Percentiles rank a stretch among this genome's conserved stretches.
Evolutionary conservation across 2,797 vertebrate genomes (phyloP).

Genomic region (Pygocentrus nattereri): DNA sequence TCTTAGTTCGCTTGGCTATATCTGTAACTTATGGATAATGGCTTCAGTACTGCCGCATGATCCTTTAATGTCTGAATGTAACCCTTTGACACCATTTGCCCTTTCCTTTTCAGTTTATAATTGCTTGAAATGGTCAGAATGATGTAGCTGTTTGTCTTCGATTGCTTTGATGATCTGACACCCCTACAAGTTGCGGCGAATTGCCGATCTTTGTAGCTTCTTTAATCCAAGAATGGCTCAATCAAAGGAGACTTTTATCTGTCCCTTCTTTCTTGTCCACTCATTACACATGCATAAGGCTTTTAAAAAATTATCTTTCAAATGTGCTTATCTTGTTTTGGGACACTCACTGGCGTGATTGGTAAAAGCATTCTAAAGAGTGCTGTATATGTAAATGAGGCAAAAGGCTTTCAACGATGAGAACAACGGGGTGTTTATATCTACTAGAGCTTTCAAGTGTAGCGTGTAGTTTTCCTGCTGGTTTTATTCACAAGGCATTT

Average conservation of each 20-base stretch:
- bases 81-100: slow-evolving; percentile 4
- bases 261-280: slow-evolving; percentile 45
- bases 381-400: slow-evolving; percentile 53
- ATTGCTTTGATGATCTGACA: slow-evolving; percentile 44
- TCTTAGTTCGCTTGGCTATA: not conserved
- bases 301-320: slow-evolving; percentile 59
- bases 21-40: slow-evolving; percentile 23
- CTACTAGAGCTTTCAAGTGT: slow-evolving; percentile 38
- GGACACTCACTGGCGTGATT: slow-evolving; percentile 50
- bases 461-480: slow-evolving; percentile 19
- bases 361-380: slow-evolving; percentile 53
- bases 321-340: slow-evolving; percentile 46
- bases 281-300: slow-evolving; percentile 59
- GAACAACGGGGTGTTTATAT: slow-evolving; percentile 30
- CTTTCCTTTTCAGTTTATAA: slow-evolving; percentile 17
- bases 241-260: slow-evolving; percentile 48
- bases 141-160: slow-evolving; percentile 24
- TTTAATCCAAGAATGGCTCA: slow-evolving; percentile 45
- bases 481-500: slow-evolving; percentile 26
- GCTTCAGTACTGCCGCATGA: slow-evolving; percentile 1
- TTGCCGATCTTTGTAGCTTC: slow-evolving; percentile 36
- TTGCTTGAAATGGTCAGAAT: not conserved
- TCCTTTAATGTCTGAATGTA: not conserved
- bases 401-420: slow-evolving; percentile 23
- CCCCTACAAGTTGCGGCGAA: not conserved